Percentiles rank a stretch among this genome's conserved stretches.
Conservation (phyloP, 1,140 invertebrate genomes). For the Hydropsyche tenuis region DNA sequence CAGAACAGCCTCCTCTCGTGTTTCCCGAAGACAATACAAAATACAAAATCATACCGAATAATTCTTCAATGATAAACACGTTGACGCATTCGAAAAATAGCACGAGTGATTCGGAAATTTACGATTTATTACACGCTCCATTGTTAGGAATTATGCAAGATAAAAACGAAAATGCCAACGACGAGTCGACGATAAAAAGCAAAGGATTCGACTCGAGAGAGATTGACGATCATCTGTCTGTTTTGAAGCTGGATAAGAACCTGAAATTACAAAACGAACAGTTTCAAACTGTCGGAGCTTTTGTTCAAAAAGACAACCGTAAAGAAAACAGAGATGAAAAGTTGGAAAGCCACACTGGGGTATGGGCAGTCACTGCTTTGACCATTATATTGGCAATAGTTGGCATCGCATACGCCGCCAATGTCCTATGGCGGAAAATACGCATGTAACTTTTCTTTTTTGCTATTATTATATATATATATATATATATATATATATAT, state of each 20-base stretch:
- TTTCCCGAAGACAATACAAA: conserved; percentile 44
- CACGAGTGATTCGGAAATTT: conserved; percentile 33
- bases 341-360: conserved; percentile 16
- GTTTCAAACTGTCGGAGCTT: conserved; percentile 25
- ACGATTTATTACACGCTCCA: conserved; percentile 37
- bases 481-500: background rate
- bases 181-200: conserved; percentile 1
- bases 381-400: conserved; percentile 29
- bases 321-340: background rate
- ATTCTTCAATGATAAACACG: conserved; percentile 26
- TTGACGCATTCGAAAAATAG: conserved; percentile 3
- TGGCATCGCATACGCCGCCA: conserved; percentile 26
- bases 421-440: conserved; percentile 38
- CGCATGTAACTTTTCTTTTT: conserved; percentile 39
- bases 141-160: too few species aligned
- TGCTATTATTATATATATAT: background rate
- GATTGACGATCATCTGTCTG: background rate
- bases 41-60: conserved; percentile 44
- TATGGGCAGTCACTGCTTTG: conserved; percentile 22
- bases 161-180: background rate
- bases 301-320: conserved; percentile 39
- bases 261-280: conserved; percentile 40
- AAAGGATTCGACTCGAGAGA: background rate
- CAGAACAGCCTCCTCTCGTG: conserved; percentile 38
- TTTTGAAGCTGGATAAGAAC: conserved; percentile 9